phyloP scores from a whole-genome alignment of 1,140 invertebrate species.

The Lutraria rhynchaena region DNA sequence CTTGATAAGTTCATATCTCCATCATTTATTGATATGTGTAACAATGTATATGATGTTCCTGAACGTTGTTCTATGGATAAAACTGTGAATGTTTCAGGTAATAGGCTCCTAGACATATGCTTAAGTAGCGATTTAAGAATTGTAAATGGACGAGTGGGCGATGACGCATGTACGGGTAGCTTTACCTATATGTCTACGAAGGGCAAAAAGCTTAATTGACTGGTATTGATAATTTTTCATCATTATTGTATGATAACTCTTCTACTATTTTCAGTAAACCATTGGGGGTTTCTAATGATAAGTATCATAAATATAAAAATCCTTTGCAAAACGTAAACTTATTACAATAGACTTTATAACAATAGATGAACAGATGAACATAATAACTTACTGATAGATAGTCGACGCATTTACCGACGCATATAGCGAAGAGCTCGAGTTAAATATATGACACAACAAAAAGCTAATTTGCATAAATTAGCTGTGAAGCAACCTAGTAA shows the following conservation, averaged over 20 bases:
- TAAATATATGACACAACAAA: not conserved
- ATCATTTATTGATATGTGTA: not conserved
- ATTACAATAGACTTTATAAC: not conserved
- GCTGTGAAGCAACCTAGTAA: not conserved
- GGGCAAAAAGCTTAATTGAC: constrained; percentile 27
- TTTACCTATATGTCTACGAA: not conserved
- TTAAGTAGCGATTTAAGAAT: constrained; percentile 1
- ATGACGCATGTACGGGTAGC: not conserved
- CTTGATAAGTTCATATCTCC: constrained; percentile 19
- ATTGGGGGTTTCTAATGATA: not conserved
- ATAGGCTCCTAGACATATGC: not conserved
- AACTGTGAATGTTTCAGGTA: not conserved
- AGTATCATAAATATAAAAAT: not conserved
- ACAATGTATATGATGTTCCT: not conserved
- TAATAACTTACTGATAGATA: not conserved
- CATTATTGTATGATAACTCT: not conserved
- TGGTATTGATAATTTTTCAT: not conserved
- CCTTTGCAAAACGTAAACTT: not conserved
- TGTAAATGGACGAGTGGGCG: constrained; percentile 4
- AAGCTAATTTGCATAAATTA: not conserved
- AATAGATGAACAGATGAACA: not conserved
- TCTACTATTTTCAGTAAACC: constrained; percentile 1
- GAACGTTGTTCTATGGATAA: constrained; percentile 13
- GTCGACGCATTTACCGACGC: not conserved
- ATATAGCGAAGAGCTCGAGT: not conserved